Conservation (phyloP, 2,113 vertebrate genomes). For the Dolichallabes microphthalmus region DNA sequence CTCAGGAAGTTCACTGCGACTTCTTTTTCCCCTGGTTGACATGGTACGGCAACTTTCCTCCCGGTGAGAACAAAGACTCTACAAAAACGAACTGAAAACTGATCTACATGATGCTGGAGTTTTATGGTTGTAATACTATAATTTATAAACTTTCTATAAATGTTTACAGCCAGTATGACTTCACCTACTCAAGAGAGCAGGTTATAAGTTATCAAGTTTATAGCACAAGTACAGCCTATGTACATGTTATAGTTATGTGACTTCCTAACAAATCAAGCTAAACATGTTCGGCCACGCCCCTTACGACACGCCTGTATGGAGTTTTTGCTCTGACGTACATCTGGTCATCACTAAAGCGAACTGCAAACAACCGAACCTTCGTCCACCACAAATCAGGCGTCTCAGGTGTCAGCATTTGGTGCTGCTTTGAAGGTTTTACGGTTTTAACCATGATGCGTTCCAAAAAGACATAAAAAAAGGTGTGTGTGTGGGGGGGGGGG, state of each 20-base stretch:
- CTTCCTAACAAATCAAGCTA: background rate
- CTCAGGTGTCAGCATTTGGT: too few species aligned
- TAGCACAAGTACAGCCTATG: background rate
- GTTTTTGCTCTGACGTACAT: background rate
- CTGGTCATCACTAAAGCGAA: too few species aligned
- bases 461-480: background rate
- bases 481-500: too few species aligned
- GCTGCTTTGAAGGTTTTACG: too few species aligned
- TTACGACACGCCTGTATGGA: background rate
- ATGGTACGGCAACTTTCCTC: conserved; percentile 1
- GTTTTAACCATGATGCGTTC: background rate
- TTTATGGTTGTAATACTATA: background rate
- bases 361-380: too few species aligned
- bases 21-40: background rate
- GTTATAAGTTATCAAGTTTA: background rate
- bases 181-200: too few species aligned
- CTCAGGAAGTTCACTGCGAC: conserved; percentile 39
- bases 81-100: background rate
- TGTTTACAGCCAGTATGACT: too few species aligned
- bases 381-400: too few species aligned
- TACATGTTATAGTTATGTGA: background rate
- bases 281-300: background rate
- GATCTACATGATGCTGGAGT: background rate
- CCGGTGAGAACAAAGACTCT: background rate
- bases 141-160: too few species aligned